Base-by-base conservation (phyloP, 2,797 vertebrate species). In the Antennarius maculatus region DNA sequence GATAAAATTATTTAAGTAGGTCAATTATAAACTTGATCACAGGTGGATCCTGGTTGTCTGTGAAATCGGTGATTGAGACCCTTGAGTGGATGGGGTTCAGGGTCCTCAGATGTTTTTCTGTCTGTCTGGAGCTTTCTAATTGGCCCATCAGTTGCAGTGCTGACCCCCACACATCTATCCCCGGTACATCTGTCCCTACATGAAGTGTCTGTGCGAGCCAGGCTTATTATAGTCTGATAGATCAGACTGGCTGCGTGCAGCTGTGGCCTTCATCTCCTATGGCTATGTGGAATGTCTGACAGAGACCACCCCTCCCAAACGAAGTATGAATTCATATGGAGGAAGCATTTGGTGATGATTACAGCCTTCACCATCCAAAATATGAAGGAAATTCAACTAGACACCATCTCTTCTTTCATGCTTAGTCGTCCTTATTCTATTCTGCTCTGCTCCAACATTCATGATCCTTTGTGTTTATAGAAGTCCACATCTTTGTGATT, bases 261-360 rank as follows among this genome's bases (percentile, higher is more conserved):
- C 89, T 92, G 87, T 86, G 86, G 80, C 82, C 82, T 80, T 70
- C 29, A 53, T 89, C 84, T 88, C 73, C 66, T 43, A 66, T 69
- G 87, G 74, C 77, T 70, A 76, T 76, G 79, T 84, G 81, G 76
- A 79, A 82, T 77, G 67, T 85, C 70, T 58, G 76, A 83, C 81
- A 72, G 60, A 62, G 41, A 57, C 52, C 43, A 13, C n/a, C 65
- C 17, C 43, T 65, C 69, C 62, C 12, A 52, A 71, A 80, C 68
- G 68, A 68, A 74, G 52, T 47, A 64, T 72, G 62, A 81, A 84
- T 73, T 85, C 74, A 84, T 52, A 23, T 54, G 51, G 27, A 74
- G 63, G 58, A 77, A n/a, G 69, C 65, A 47, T 62, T 41, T 42
- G 10, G 0, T 62, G 50, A 59, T 66, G 58, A 48, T 54, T 67